Conservation (phyloP, 2,888 invertebrate species). For the Acrobeloides nanus region DNA sequence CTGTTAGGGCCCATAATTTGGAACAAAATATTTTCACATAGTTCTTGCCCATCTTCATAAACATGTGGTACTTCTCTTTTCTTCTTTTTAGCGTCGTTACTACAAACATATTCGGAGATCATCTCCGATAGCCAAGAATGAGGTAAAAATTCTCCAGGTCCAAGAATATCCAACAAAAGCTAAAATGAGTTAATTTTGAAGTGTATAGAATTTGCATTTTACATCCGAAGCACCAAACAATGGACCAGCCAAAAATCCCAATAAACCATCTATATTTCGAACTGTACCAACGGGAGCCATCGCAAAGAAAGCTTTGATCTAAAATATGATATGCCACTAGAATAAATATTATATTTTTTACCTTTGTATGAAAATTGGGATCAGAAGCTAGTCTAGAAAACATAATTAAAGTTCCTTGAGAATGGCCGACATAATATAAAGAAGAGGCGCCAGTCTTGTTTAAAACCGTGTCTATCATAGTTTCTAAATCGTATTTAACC, state of each 20-base stretch:
- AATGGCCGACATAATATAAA: slow-evolving; percentile 9
- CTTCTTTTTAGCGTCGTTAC: slow-evolving; percentile 59
- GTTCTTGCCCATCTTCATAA: no score
- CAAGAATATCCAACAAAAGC: slow-evolving; percentile 59
- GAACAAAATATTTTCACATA: slow-evolving; percentile 70
- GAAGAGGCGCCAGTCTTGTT: neutral
- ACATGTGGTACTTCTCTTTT: no score
- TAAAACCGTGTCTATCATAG: neutral
- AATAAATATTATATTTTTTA: slow-evolving; percentile 7
- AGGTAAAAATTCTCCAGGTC: slow-evolving; percentile 53
- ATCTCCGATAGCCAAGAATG: slow-evolving; percentile 19
- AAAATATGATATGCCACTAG: neutral
- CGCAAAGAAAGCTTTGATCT: slow-evolving; percentile 22
- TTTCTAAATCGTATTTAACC: neutral
- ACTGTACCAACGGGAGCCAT: slow-evolving; percentile 45
- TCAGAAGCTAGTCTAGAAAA: slow-evolving; percentile 9
- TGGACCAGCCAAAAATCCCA: slow-evolving; percentile 3
- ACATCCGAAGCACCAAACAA: slow-evolving; percentile 8
- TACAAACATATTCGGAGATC: slow-evolving; percentile 27
- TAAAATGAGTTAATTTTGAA: slow-evolving; percentile 11
- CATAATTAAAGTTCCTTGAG: slow-evolving; percentile 11
- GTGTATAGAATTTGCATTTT: neutral
- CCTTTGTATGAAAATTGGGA: slow-evolving; percentile 6
- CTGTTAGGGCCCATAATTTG: slow-evolving; percentile 64
- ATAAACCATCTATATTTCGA: slow-evolving; percentile 45